Evolutionary conservation across 1,140 invertebrate genomes (phyloP).

Genomic region (Megalonaias nervosa): DNA sequence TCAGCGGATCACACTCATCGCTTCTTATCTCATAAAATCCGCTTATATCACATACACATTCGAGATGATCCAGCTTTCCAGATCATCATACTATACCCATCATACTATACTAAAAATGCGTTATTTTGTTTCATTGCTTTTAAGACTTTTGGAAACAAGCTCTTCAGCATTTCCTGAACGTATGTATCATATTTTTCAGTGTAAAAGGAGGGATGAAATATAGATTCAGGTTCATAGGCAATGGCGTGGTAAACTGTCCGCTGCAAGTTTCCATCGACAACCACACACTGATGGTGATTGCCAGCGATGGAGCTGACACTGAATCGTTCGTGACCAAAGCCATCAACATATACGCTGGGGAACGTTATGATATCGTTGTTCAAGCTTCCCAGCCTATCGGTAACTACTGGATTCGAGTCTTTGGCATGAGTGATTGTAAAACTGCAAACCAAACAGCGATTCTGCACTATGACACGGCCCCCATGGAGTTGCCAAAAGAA

Average conservation of each 20-base stretch:
- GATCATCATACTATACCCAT: too few species aligned
- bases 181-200: neutral
- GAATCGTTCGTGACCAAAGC: slow-evolving; percentile 77
- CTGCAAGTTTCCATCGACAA: slow-evolving; percentile 80
- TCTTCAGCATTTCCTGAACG: too few species aligned
- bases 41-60: too few species aligned
- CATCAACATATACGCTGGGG: slow-evolving; percentile 46
- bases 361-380: slow-evolving; percentile 38
- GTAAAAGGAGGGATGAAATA: slow-evolving; percentile 42
- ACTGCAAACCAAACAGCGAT: slow-evolving; percentile 21
- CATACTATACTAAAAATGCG: too few species aligned
- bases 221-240: slow-evolving; percentile 54
- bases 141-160: too few species aligned
- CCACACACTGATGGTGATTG: slow-evolving; percentile 75
- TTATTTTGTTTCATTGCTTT: too few species aligned
- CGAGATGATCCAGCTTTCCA: too few species aligned
- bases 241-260: slow-evolving; percentile 46
- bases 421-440: slow-evolving; percentile 27
- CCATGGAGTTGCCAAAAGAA: neutral
- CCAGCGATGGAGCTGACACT: slow-evolving; percentile 85
- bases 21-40: too few species aligned
- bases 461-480: slow-evolving; percentile 11
- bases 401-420: slow-evolving; percentile 34
- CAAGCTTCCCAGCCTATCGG: slow-evolving; percentile 14
- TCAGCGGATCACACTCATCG: too few species aligned